Evolutionary conservation across 2,797 vertebrate species (phyloP).

Genomic region (Decapterus maruadsi): DNA sequence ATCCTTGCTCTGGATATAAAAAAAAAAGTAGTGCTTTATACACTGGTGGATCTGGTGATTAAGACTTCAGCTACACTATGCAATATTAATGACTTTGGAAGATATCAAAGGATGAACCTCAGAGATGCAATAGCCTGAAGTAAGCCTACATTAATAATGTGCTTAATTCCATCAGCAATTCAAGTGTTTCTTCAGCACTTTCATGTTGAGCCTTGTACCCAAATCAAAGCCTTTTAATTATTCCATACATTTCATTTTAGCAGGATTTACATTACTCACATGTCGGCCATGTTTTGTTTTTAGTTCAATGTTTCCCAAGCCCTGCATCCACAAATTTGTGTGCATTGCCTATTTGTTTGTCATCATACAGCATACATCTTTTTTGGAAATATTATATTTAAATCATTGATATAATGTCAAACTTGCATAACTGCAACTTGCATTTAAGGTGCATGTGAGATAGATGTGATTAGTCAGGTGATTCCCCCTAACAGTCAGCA

Average conservation of each 20-base stretch:
- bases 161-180: slow-evolving; percentile 74
- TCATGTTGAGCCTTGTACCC: slow-evolving; percentile 64
- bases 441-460: background rate
- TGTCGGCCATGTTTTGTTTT: background rate
- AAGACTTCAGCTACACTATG: slow-evolving; percentile 76
- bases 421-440: background rate
- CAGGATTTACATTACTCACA: slow-evolving; percentile 31
- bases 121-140: slow-evolving; percentile 77
- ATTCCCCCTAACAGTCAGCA: slow-evolving; percentile 80
- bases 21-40: slow-evolving; percentile 44
- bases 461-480: slow-evolving; percentile 58
- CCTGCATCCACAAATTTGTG: background rate
- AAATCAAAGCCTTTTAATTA: slow-evolving; percentile 70
- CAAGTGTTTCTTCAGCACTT: slow-evolving; percentile 64
- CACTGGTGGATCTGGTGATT: slow-evolving; percentile 71
- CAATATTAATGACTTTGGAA: slow-evolving; percentile 84
- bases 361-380: no score
- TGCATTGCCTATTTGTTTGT: background rate
- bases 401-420: background rate
- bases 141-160: slow-evolving; percentile 78
- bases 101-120: slow-evolving; percentile 81
- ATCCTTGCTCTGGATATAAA: slow-evolving; percentile 9
- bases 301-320: background rate
- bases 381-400: slow-evolving; percentile 1
- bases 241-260: slow-evolving; percentile 61